Evolutionary conservation across 2,888 invertebrate species (phyloP), one percentile per base, ranked within the genome.

Genomic region (Drosophila suboccidentalis): DNA sequence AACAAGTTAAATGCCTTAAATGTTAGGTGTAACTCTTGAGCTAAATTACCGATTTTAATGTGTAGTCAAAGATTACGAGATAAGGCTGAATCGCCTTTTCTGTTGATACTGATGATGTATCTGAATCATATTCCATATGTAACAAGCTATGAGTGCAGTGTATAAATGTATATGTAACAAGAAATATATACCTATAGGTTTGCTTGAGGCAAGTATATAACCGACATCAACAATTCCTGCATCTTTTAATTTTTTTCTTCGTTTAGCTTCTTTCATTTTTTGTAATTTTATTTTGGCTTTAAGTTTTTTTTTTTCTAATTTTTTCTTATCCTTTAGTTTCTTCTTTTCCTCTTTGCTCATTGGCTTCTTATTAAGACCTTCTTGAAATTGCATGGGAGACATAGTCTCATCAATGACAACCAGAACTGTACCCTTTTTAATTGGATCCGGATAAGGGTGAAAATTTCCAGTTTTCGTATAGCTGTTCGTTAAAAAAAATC

Each of bases 401-500:
- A 92, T 92, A 8, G 92, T 94, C 39, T 93, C 90, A 1, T 93
- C 94, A 9, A 90, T 91, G 0, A 94, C 86, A 0, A 94, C 92
- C 50, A 94, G 65, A 1, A 94, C 71, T 0, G 94, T 94, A 1
- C 94, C 94, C 0, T 93, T 93, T 75, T 94, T 93, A 0, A 91
- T 13, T 0, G 91, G 93, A 57, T 93, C 93, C 0, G 94, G 94
- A 71, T 92, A 94, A 9, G 93, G 90, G n/a, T 94, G 94, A 54
- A 94, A 94, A 44, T 88, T 80, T 4, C 64, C 71, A 3, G 85
- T 77, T 59, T 82, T 84, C 0, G 78, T 71, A 69, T 93, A 93
- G 54, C 93, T 92, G 15, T 47, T 39, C 19, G 26, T 4, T 22
- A 26, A 26, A 26, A 3, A 38, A 29, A 13, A 19, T 15, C 3